Base-by-base conservation (phyloP, 2,888 invertebrate genomes). In the Sycophila texana region DNA sequence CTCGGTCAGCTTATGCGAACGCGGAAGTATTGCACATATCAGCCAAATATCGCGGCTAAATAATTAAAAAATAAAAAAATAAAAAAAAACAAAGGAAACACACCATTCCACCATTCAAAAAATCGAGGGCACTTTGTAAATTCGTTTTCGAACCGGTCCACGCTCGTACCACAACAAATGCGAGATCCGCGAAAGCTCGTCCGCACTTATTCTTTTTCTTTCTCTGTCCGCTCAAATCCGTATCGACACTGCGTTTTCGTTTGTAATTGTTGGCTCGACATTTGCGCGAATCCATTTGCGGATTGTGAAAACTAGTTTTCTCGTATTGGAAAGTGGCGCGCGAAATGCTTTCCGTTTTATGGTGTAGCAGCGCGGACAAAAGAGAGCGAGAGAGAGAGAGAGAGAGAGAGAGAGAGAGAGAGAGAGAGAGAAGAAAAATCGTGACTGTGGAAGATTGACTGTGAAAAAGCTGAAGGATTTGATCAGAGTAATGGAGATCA, bases 401-500 rank as follows among this genome's bases (percentile, higher is more conserved):
- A 10, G 55, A 10, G 20, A 10, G 26, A 58, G n/a, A 65, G n/a
- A 20, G 16, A 18, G 14, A 18, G 16, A 14, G 30, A 63, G 4
- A 49, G n/a, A 63, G 20, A 53, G n/a, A 10, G 57, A 5, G 18
- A 18, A 39, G 7, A 39, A 39, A 39, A 39, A 39, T 39, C 39
- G 10, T 5, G 39, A 39, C 1, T 7, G 39, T 4, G 7, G 20
- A 22, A 61, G 70, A 70, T 60, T 26, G 57, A 65, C 51, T 30
- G 63, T 13, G 61, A 13, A 51, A 58, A 65, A 30, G 77, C 26
- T n/a, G 61, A 81, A 79, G 74, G 77, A 83, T 84, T 84, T 82
- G 83, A 84, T 84, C 83, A 81, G 80, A 79, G 81, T 84, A 83
- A 84, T 84, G 84, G 84, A 82, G 82, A 82, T 83, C 79, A 83